These are phyloP conservation scores for Pedicia rivosa DNA, from an alignment of 2,888 invertebrate species.

Conservation along the genomic window DNA sequence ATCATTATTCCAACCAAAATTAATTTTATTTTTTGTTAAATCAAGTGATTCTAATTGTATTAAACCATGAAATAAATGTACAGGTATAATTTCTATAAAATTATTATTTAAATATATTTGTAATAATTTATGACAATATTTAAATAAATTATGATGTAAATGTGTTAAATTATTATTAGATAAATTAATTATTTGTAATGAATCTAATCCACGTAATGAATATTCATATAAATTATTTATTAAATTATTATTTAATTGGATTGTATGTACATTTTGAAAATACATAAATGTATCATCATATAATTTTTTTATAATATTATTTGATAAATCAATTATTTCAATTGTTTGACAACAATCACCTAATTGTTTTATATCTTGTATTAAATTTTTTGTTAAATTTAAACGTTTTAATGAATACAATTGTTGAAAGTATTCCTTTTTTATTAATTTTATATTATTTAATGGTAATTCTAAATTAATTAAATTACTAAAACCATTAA, in stretches of 20 bases:
- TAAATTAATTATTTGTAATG: background rate
- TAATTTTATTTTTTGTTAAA: constrained; percentile 54
- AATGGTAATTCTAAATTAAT: constrained; percentile 52
- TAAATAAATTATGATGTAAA: constrained; percentile 2
- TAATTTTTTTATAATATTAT: constrained; percentile 53
- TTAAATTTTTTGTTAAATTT: constrained; percentile 58
- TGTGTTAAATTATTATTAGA: constrained; percentile 1
- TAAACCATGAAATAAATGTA: background rate
- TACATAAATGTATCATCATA: constrained; percentile 55
- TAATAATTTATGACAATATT: constrained; percentile 1
- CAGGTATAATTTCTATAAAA: background rate
- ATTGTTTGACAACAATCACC: constrained; percentile 54
- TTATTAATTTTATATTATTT: constrained; percentile 61
- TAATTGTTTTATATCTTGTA: constrained; percentile 57
- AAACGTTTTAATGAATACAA: constrained; percentile 47
- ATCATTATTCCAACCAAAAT: constrained; percentile 58
- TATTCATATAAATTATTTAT: constrained; percentile 45
- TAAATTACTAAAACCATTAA: constrained; percentile 49
- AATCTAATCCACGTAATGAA: constrained; percentile 40
- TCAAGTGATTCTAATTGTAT: constrained; percentile 40
- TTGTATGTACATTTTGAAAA: constrained; percentile 47
- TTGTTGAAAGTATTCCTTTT: constrained; percentile 54
- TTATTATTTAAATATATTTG: constrained; percentile 3
- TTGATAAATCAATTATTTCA: constrained; percentile 53
- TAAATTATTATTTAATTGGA: constrained; percentile 29